Evolutionary conservation across 2,888 invertebrate genomes (phyloP).

Genomic region (Drosophila planitibia): DNA sequence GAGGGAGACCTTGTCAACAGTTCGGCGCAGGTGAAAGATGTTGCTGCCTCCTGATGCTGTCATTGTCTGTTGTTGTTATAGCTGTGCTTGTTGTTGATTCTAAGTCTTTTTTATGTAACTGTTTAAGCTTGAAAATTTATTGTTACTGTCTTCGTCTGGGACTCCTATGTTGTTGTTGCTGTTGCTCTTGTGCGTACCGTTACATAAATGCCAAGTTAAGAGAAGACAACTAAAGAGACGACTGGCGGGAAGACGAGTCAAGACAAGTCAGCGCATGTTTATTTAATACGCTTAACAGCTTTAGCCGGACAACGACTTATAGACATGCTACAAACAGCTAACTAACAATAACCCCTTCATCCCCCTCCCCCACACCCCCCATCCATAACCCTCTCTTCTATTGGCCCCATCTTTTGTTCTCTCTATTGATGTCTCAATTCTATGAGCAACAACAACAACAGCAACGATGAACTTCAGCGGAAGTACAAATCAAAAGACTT

Average conservation of each 20-base stretch:
- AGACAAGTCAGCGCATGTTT: conserved; percentile 64
- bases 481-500: conserved; percentile 78
- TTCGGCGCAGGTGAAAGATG: conserved; percentile 53
- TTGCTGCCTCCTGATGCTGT: conserved; percentile 58
- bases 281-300: conserved; percentile 77
- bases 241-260: conserved; percentile 32
- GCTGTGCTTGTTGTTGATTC: conserved; percentile 25
- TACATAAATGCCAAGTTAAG: conserved; percentile 65
- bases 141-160: conserved; percentile 48
- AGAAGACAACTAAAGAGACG: conserved; percentile 7
- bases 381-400: not conserved
- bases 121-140: conserved; percentile 74
- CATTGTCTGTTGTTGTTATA: conserved; percentile 42
- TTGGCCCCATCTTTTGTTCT: conserved; percentile 1
- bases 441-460: conserved; percentile 8
- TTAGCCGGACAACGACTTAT: conserved; percentile 62
- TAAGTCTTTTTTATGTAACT: conserved; percentile 69
- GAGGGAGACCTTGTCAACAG: conserved; percentile 48
- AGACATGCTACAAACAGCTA: conserved; percentile 26
- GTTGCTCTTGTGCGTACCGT: conserved; percentile 64
- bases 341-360: not conserved
- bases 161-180: conserved; percentile 15
- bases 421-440: conserved; percentile 49
- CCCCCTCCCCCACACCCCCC: not conserved
- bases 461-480: conserved; percentile 44